Conservation (phyloP, 1,140 invertebrate species). For the Orchestia grillus region DNA sequence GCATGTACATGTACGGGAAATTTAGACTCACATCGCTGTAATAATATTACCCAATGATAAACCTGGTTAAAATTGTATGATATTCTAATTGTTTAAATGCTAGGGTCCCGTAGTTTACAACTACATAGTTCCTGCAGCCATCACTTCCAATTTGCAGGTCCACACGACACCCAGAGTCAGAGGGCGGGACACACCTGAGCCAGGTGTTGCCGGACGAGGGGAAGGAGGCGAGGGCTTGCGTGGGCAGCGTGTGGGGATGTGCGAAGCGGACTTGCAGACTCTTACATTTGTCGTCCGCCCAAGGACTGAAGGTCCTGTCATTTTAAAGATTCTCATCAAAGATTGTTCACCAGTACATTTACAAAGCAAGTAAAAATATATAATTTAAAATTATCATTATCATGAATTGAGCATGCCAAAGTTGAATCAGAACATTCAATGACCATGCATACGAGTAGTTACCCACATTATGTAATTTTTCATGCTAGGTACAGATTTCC, state of each 20-base stretch:
- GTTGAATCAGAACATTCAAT: neutral
- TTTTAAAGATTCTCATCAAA: neutral
- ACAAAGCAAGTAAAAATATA: neutral
- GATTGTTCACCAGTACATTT: neutral
- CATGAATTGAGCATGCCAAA: neutral
- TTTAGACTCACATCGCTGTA: too few relatives aligned
- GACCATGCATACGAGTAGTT: too few relatives aligned
- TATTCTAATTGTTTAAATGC: too few relatives aligned
- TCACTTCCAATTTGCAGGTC: neutral
- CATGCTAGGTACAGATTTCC: too few relatives aligned
- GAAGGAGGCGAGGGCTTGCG: constrained; percentile 70
- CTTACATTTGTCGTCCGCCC: constrained; percentile 51
- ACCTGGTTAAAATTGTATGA: too few relatives aligned
- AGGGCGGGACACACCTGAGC: constrained; percentile 64
- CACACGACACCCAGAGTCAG: neutral
- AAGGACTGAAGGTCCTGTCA: constrained; percentile 63
- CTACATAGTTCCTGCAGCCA: too few relatives aligned
- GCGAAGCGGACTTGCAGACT: constrained; percentile 59
- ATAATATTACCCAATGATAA: too few relatives aligned
- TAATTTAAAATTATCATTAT: neutral
- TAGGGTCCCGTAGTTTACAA: too few relatives aligned
- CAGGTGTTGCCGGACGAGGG: constrained; percentile 72
- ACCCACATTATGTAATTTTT: too few relatives aligned
- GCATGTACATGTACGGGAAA: too few relatives aligned
- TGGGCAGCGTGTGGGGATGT: constrained; percentile 60